These are phyloP conservation scores for Cebidichthys violaceus DNA, from an alignment of 2,113 vertebrate genomes.

Conservation along the genomic window DNA sequence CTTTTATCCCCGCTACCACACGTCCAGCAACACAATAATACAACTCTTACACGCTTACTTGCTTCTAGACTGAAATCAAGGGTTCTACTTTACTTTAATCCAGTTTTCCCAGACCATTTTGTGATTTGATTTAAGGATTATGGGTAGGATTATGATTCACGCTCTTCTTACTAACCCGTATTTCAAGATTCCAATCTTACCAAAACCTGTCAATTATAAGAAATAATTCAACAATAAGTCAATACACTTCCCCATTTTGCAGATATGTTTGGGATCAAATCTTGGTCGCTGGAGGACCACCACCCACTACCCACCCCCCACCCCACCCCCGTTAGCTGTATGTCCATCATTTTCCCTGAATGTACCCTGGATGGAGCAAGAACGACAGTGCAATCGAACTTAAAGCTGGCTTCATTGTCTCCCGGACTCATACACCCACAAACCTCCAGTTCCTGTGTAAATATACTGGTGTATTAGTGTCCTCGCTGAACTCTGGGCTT, in stretches of 20 bases:
- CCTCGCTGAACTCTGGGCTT: slow-evolving; percentile 28
- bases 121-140: no score
- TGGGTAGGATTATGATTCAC: no score
- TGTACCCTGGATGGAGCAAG: not conserved
- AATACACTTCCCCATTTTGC: not conserved
- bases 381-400: not conserved
- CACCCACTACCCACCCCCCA: no score
- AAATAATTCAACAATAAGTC: no score
- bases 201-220: not conserved
- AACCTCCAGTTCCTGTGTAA: slow-evolving; percentile 7
- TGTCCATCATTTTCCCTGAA: not conserved
- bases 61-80: not conserved
- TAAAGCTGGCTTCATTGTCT: not conserved
- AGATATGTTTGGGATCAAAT: not conserved
- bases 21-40: not conserved
- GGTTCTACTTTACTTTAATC: not conserved
- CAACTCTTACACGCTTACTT: not conserved
- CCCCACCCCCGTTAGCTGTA: not conserved
- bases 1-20: not conserved
- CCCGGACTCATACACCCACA: not conserved
- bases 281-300: not conserved
- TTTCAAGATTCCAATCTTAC: not conserved
- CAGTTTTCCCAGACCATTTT: no score
- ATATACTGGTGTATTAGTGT: slow-evolving; percentile 21
- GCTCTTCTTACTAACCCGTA: not conserved